Base-by-base conservation (phyloP, 64 coral and sea anemone species). In the Actinia equina region DNA sequence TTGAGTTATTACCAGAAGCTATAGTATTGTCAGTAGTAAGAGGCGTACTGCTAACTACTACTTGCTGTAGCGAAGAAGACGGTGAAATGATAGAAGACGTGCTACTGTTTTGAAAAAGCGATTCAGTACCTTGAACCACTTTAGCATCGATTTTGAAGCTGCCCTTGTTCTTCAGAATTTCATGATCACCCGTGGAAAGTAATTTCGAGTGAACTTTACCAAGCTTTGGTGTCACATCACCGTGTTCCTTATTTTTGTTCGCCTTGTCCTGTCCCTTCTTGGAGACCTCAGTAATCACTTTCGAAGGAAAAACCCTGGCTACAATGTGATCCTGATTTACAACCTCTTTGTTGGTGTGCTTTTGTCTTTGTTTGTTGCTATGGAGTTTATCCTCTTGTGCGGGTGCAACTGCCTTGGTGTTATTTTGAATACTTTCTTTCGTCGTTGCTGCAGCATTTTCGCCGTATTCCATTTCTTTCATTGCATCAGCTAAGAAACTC, bases 391-490 rank as follows among this genome's bases (percentile, higher is more conserved):
- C 62, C 18, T 83, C 69, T 64, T 59, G 62, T 65, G n/a, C n/a
- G n/a, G 85, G 84, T 12, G 85, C 70, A 52, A 61, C 82, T 86
- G 15, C 49, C 37, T 78, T 63, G 7, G 74, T 83, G n/a, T 76
- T 89, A 44, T 65, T 81, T 74, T 84, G 63, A 14, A 4, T 43
- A 43, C 49, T 76, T 9, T 58, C 82, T 58, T 19, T 15, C 30
- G 83, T 79, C 27, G 55, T 77, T 62, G 37, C 15, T 52, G 49
- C 20, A 5, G 69, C 8, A 13, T 87, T 91, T 8, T 44, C 23
- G 14, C 90, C 85, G 55, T 26, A 82, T 23, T 83, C 90, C 90
- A 92, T 92, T 65, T 92, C 90, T n/a, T 86, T 86, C 90, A 92
- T 92, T 55, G 90, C 90, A 74, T 92, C 90, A 3, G 77, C 84